These are phyloP conservation scores for Dryocosmus kuriphilus DNA, from an alignment of 2,888 invertebrate genomes.

Conservation along the genomic window DNA sequence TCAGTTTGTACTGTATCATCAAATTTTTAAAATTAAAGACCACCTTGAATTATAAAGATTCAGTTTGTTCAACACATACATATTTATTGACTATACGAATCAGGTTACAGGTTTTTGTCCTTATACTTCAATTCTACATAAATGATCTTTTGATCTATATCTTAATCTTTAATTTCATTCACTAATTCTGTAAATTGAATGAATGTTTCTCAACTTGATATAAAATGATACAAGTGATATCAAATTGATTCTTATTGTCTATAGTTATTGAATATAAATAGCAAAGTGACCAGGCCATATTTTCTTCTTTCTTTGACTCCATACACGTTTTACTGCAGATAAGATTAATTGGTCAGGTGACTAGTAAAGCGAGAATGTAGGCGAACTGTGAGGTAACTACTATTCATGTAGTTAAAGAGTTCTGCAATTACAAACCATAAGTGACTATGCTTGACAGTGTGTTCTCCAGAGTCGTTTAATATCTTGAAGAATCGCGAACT, in stretches of 20 bases:
- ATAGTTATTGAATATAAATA: not conserved
- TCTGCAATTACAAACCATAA: slow-evolving; percentile 31
- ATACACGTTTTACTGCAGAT: not conserved
- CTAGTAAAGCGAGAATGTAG: slow-evolving; percentile 6
- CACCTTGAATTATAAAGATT: too few relatives aligned
- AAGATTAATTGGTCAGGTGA: slow-evolving; percentile 30
- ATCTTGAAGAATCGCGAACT: slow-evolving; percentile 1
- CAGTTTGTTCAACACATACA: too few relatives aligned
- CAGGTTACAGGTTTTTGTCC: too few relatives aligned
- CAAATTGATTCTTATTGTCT: not conserved
- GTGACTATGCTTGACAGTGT: slow-evolving; percentile 21
- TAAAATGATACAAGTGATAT: not conserved
- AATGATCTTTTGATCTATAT: too few relatives aligned
- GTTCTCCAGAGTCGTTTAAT: not conserved
- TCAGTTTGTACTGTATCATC: too few relatives aligned
- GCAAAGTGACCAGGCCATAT: not conserved
- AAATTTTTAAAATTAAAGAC: too few relatives aligned
- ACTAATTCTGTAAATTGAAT: not conserved
- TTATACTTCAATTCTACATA: too few relatives aligned
- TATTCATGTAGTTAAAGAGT: slow-evolving; percentile 30
- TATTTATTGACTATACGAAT: too few relatives aligned
- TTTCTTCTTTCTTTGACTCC: not conserved
- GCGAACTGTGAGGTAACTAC: slow-evolving; percentile 17
- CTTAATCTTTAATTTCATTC: not conserved
- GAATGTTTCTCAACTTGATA: not conserved